A percentile compares a stretch with the other conserved stretches of the same genome.
These are phyloP conservation scores for Galeopsomyia nigrocyanea DNA, from an alignment of 2,888 invertebrate genomes.

Conservation along the genomic window DNA sequence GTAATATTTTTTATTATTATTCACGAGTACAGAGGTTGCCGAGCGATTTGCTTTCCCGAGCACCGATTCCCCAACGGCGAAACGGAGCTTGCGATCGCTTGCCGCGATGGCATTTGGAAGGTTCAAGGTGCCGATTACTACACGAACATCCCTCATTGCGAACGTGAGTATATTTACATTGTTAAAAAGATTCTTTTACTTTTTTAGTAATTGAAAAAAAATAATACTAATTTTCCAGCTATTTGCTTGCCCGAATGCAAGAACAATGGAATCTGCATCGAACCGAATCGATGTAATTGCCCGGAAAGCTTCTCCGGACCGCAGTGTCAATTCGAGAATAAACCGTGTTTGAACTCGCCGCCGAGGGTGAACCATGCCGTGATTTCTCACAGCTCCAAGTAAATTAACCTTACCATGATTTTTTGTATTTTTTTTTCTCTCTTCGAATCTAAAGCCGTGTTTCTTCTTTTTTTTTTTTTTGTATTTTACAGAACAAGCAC, in stretches of 20 bases:
- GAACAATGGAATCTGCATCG: conserved; percentile 85
- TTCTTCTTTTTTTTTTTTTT: too few species aligned
- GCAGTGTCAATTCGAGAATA: conserved; percentile 81
- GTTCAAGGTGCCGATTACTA: conserved; percentile 69
- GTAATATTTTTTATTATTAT: conserved; percentile 19
- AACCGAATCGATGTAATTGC: conserved; percentile 83
- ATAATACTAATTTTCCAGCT: conserved; percentile 71
- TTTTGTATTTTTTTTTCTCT: conserved; percentile 14
- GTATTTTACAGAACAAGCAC: conserved; percentile 74
- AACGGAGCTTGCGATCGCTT: conserved; percentile 68
- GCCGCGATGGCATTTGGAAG: conserved; percentile 71
- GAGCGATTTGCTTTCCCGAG: conserved; percentile 69
- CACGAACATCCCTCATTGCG: conserved; percentile 72
- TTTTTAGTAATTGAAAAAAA: conserved; percentile 43
- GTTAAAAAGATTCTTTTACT: conserved; percentile 11
- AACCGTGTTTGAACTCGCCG: conserved; percentile 78
- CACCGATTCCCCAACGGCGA: conserved; percentile 73
- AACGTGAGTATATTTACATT: conserved; percentile 73
- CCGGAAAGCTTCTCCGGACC: conserved; percentile 80
- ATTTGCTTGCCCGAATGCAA: conserved; percentile 81
- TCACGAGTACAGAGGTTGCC: conserved; percentile 68
- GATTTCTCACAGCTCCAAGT: conserved; percentile 77
- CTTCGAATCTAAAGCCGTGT: too few species aligned
- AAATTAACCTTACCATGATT: conserved; percentile 57
- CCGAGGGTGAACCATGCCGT: conserved; percentile 77